phyloP scores from a whole-genome alignment of 2,113 vertebrate genomes.

The Semnopithecus entellus region DNA sequence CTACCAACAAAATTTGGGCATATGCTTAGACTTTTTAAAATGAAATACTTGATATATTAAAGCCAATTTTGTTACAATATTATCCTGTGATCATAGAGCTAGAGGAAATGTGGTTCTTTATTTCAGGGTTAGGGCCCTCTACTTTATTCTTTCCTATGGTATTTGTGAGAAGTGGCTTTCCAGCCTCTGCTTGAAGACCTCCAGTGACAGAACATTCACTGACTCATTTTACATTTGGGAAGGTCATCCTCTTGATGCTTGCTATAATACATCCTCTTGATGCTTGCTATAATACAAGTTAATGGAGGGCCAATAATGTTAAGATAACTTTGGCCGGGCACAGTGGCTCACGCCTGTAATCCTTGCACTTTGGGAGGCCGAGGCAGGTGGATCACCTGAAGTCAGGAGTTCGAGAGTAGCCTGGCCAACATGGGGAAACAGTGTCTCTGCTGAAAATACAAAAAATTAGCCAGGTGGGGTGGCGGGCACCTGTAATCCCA shows the following conservation, averaged over 20 bases:
- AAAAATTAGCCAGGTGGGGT: no score
- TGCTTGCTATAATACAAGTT: neutral
- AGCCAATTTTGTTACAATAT: conserved; percentile 29
- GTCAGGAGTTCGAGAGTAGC: no score
- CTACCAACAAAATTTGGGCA: neutral
- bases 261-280: neutral
- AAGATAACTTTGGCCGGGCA: neutral
- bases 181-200: neutral
- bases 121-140: neutral
- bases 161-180: neutral
- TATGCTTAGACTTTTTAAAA: neutral
- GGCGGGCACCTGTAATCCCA: no score
- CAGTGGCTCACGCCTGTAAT: no score
- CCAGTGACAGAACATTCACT: neutral
- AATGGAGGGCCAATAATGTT: neutral
- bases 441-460: no score
- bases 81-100: neutral
- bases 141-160: neutral
- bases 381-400: no score
- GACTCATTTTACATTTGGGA: neutral
- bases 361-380: no score
- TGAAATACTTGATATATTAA: neutral
- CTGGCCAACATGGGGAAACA: no score
- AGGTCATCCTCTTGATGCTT: neutral
- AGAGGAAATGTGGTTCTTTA: neutral